These are phyloP conservation scores for Yponomeuta malinellus DNA, from an alignment of 2,888 invertebrate genomes.

Conservation along the genomic window DNA sequence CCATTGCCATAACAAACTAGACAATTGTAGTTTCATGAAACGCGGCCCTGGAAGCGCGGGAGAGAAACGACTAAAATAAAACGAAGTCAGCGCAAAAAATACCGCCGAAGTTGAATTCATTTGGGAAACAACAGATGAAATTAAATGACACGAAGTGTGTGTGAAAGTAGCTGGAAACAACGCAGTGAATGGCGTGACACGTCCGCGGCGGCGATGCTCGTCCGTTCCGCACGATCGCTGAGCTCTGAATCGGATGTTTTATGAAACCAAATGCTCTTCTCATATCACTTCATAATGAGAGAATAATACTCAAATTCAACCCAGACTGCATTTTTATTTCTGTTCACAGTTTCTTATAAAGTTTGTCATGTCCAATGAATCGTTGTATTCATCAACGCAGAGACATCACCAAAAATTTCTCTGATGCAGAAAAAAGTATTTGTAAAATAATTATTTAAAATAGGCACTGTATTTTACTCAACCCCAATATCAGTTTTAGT, in stretches of 20 bases:
- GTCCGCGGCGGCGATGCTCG: not conserved
- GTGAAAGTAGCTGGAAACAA: not conserved
- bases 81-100: not conserved
- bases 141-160: not conserved
- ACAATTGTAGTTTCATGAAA: not conserved
- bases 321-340: not conserved
- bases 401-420: too few relatives aligned
- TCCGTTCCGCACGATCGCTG: not conserved
- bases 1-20: not conserved
- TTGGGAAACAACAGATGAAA: conserved; percentile 2
- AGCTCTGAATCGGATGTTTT: not conserved
- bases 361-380: too few relatives aligned
- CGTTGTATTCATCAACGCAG: too few relatives aligned
- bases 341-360: too few relatives aligned
- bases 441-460: too few relatives aligned
- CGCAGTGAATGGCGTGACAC: not conserved
- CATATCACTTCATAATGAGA: not conserved
- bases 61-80: not conserved
- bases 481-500: too few relatives aligned
- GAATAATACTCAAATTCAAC: not conserved
- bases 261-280: not conserved
- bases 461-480: too few relatives aligned
- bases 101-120: not conserved
- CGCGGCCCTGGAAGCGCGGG: too few relatives aligned
- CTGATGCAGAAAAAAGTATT: too few relatives aligned